Evolutionary conservation across 2,888 invertebrate genomes (phyloP), one percentile per base, ranked within the genome.

Genomic region (Drosophila austrosaltans): DNA sequence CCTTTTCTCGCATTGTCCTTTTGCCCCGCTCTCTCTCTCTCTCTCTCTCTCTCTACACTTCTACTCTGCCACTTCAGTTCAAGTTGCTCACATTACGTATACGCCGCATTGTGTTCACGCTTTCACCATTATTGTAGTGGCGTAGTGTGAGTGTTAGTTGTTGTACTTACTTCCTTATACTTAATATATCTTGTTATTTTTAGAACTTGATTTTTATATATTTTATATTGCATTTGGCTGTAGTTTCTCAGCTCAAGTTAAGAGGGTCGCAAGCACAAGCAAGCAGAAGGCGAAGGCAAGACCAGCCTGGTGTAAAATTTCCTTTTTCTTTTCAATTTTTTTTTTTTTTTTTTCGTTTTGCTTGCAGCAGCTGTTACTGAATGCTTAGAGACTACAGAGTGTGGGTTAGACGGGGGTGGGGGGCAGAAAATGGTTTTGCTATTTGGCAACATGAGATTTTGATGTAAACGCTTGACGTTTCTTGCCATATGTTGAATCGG

Each of bases 391-490:
- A 8, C 36, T 36, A 36, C 10, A 36, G 32, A 2, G 36, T 36
- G 36, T 7, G 2, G 36, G 36, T 2, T 8, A 8, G 36, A 3
- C 4, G 30, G 36, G 8, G 36, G 36, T 8, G 25, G 22, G 36
- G n/a, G 32, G 28, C 8, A 30, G 42, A 30, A 56, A 22, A 61
- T 32, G 61, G 61, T 32, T 32, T 57, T 71, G 36, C 39, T 60
- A 40, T 40, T 64, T 66, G 77, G 79, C 72, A 76, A 79, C 72
- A 79, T 72, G 81, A 80, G 78, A 78, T 66, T 75, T 75, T 79
- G 81, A 78, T 79, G 81, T 76, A 66, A 63, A 48, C 48, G 65
- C 57, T 32, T 57, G 57, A 57, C 57, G 39, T 22, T 25, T 16
- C 22, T 48, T 12, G 57, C 57, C 57, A 57, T 57, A 57, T 57